These are phyloP conservation scores for Acomys russatus DNA, from an alignment of 2,797 vertebrate species.

Conservation along the genomic window DNA sequence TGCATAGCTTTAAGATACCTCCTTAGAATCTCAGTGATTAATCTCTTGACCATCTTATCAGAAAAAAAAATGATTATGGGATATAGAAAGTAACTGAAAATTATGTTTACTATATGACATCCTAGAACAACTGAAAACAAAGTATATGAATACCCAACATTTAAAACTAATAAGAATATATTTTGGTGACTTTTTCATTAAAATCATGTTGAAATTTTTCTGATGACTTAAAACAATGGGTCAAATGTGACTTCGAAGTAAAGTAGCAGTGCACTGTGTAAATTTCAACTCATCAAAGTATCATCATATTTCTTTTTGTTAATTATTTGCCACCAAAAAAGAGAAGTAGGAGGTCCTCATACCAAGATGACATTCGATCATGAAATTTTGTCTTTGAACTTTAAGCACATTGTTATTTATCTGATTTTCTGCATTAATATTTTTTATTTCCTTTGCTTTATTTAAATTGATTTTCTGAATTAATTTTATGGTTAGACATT, in stretches of 20 bases:
- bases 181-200: background rate
- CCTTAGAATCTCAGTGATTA: background rate
- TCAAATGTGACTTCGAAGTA: conserved; percentile 21
- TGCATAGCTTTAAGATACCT: background rate
- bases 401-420: background rate
- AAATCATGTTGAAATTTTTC: background rate
- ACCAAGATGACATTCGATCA: background rate
- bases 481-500: conserved; percentile 8
- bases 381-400: background rate
- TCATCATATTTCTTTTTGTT: background rate
- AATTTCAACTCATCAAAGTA: conserved; percentile 43
- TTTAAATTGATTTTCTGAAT: conserved; percentile 34
- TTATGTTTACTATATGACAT: background rate
- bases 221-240: background rate
- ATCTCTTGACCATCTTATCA: background rate
- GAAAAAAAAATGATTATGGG: background rate
- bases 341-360: background rate
- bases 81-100: background rate
- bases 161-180: background rate
- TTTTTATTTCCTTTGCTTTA: conserved; percentile 16
- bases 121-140: background rate
- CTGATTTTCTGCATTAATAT: conserved; percentile 16
- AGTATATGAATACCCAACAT: background rate
- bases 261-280: background rate
- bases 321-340: conserved; percentile 7